Evolutionary conservation across 2,888 invertebrate genomes (phyloP), one percentile per base, ranked within the genome.

Genomic region (Metacarcinus magister): DNA sequence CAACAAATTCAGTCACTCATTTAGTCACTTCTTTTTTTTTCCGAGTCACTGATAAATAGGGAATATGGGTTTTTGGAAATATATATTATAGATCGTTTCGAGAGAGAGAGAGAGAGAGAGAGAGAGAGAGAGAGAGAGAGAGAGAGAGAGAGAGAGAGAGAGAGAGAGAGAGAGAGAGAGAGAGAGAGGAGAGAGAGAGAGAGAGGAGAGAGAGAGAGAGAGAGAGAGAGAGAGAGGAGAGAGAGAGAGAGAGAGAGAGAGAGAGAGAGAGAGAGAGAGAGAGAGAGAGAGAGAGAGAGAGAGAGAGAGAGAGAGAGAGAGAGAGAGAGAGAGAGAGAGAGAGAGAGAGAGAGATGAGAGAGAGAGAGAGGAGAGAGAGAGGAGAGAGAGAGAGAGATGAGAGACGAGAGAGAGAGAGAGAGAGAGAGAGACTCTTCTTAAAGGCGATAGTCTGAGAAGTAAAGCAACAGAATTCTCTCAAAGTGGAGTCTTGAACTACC

Each of bases 151-250:
- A 32, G 39, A 32, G 39, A 32, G 39, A 32, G 39, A 32, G 39
- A 32, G 89, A 89, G 89, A 89, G 89, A 89, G 89, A 89, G 89
- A 89, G 89, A 89, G 89, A 89, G 89, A 89, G 89, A 89, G 89
- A 89, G 89, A 89, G 4, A 28, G 28, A 28, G 28, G 89, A 87
- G 89, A 87, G 89, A 87, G 89, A 87, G 89, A 87, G 89, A 87
- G 89, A 87, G 89, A 87, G 89, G 82, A 87, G 89, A 89, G 89
- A 89, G 89, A 89, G 89, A 89, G 89, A 89, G 89, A 89, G 89
- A 89, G 89, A 89, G 89, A 89, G 89, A 89, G 89, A 89, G 89
- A 89, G 89, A 89, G 89, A 89, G n/a, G 89, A 89, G 89, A 89
- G 89, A 89, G 89, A 89, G 89, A 89, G 89, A 89, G 89, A 89